Evolutionary conservation across 1,140 invertebrate species (phyloP).

Genomic region (Bombus sibiricus): DNA sequence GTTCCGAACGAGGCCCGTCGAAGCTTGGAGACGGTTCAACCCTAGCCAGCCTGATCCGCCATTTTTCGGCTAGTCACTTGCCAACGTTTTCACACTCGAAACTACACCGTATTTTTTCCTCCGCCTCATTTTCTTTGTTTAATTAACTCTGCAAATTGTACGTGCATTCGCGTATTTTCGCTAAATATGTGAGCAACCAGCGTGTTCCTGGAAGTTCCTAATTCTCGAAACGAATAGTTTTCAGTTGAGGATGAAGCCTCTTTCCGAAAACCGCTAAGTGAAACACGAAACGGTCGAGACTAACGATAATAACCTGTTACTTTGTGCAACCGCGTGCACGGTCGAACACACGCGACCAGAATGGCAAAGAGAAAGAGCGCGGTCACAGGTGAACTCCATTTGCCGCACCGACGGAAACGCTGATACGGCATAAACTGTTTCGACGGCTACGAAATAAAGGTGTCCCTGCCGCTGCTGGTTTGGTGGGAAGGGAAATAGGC

Average conservation of each 20-base stretch:
- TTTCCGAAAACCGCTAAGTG: no score
- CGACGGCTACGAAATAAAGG: constrained; percentile 40
- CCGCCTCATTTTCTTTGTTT: not conserved
- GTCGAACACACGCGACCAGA: not conserved
- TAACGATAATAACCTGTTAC: constrained; percentile 20
- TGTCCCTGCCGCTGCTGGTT: not conserved
- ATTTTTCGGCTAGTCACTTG: constrained; percentile 23
- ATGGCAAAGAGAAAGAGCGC: not conserved
- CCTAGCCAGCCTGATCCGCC: not conserved
- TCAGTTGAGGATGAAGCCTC: no score
- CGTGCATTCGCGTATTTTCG: not conserved
- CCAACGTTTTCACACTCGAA: not conserved
- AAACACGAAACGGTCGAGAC: not conserved
- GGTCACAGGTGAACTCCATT: constrained; percentile 23
- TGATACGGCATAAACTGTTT: constrained; percentile 31
- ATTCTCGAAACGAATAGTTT: not conserved
- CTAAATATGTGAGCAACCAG: not conserved
- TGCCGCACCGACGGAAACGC: constrained; percentile 14
- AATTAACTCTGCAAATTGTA: not conserved
- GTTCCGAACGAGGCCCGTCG: constrained; percentile 15
- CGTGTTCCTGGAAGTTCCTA: not conserved
- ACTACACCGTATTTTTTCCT: no score
- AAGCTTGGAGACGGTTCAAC: constrained; percentile 39
- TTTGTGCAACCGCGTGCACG: not conserved
- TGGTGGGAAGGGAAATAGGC: constrained; percentile 8